Conservation (phyloP, 2,113 vertebrate genomes). For the Phoenicopterus ruber region DNA sequence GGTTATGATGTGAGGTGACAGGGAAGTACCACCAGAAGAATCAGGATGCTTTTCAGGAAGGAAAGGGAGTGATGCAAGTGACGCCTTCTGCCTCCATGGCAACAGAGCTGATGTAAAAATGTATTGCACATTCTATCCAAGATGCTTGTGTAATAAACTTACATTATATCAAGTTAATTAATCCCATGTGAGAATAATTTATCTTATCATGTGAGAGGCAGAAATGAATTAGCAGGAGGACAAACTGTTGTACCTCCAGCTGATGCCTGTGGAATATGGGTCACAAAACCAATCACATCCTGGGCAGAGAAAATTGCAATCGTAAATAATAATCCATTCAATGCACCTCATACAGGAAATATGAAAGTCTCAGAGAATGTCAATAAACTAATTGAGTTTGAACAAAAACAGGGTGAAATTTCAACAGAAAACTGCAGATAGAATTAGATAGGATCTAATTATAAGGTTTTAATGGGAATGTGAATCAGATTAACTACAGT, state of each 20-base stretch:
- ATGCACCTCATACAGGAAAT: not conserved
- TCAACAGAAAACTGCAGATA: not conserved
- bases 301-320: not conserved
- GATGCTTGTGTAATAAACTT: not conserved
- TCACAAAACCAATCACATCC: constrained; percentile 8
- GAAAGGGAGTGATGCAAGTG: not conserved
- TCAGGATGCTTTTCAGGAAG: not conserved
- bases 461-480: not conserved
- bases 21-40: not conserved
- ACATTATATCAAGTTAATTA: not conserved
- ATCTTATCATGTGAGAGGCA: not conserved
- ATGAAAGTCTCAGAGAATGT: not conserved
- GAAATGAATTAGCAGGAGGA: constrained; percentile 1
- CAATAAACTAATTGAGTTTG: constrained; percentile 54
- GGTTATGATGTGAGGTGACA: not conserved
- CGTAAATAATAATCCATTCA: constrained; percentile 19
- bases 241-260: not conserved
- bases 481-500: not conserved
- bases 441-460: constrained; percentile 5
- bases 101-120: not conserved
- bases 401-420: constrained; percentile 45
- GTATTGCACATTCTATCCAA: not conserved
- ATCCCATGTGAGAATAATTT: not conserved
- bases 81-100: not conserved
- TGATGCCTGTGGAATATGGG: not conserved